Percentiles rank a stretch among this genome's conserved stretches.
phyloP scores from a whole-genome alignment of 2,888 invertebrate genomes.

The Habroteleia sp. region DNA sequence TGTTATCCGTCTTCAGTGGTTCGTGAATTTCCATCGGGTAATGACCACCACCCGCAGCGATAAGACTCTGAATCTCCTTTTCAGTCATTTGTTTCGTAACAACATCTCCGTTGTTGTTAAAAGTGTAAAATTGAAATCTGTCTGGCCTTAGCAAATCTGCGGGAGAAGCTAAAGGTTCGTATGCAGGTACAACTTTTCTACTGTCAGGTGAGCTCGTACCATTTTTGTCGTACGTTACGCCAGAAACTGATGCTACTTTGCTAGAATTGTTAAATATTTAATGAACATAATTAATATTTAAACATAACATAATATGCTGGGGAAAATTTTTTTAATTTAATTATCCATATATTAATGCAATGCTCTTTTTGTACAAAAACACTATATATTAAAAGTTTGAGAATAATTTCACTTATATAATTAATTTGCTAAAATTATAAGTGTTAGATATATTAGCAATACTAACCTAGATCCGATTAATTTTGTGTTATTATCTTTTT shows the following conservation, averaged over 20 bases:
- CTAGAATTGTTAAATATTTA: too few relatives aligned
- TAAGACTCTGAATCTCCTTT: conserved; percentile 91
- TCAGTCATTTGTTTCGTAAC: conserved; percentile 92
- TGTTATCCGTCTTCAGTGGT: conserved; percentile 59
- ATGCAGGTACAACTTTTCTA: conserved; percentile 83
- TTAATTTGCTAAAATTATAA: not conserved
- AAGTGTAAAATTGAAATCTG: conserved; percentile 92
- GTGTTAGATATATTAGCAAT: too few relatives aligned
- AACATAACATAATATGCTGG: too few relatives aligned
- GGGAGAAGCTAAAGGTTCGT: conserved; percentile 84
- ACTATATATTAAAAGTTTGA: too few relatives aligned
- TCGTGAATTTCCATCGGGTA: conserved; percentile 77
- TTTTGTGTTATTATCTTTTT: conserved; percentile 74
- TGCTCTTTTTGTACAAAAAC: too few relatives aligned
- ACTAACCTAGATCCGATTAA: conserved; percentile 79
- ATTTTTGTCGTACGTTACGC: conserved; percentile 83
- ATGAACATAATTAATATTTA: too few relatives aligned
- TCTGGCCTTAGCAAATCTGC: conserved; percentile 90
- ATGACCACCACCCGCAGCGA: conserved; percentile 88
- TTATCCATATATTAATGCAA: too few relatives aligned
- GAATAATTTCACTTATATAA: too few relatives aligned
- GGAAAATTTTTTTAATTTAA: too few relatives aligned
- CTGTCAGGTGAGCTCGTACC: conserved; percentile 86
- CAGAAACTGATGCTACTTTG: conserved; percentile 85
- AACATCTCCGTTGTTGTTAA: conserved; percentile 91